Percentiles rank a stretch among this genome's conserved stretches.
phyloP scores from a whole-genome alignment of 2,797 vertebrate genomes.

The Balearica regulorum region DNA sequence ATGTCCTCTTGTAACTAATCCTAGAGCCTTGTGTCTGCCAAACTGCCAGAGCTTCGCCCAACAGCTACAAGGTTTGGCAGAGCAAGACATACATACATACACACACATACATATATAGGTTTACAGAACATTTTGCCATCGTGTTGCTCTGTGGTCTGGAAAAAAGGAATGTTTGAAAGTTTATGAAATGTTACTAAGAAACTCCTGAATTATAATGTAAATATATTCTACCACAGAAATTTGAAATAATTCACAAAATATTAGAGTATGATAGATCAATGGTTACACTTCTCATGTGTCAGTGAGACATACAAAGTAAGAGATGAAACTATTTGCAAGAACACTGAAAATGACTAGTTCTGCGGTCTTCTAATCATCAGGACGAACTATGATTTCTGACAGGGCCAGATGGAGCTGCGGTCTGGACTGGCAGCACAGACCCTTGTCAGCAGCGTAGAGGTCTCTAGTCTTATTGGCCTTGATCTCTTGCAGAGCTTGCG shows the following conservation, averaged over 20 bases:
- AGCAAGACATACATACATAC: not conserved
- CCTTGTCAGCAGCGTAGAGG: not conserved
- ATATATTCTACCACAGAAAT: not conserved
- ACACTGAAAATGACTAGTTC: not conserved
- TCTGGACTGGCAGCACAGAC: not conserved
- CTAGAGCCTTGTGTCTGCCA: not conserved
- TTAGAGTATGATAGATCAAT: not conserved
- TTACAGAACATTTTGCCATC: constrained; percentile 25
- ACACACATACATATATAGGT: not conserved
- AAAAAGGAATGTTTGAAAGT: not conserved
- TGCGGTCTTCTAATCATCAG: not conserved
- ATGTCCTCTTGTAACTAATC: constrained; percentile 10
- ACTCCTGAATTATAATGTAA: not conserved
- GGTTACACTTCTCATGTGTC: not conserved
- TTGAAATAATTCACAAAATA: not conserved
- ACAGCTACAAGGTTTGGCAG: not conserved
- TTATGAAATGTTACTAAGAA: not conserved
- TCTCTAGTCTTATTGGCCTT: not conserved
- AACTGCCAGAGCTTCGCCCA: constrained; percentile 16
- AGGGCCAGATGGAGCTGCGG: not conserved
- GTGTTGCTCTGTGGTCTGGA: not conserved
- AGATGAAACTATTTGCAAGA: not conserved
- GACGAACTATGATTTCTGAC: not conserved
- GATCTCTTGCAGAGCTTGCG: not conserved
- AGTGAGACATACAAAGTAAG: not conserved